phyloP scores from a whole-genome alignment of 2,888 invertebrate species.

The Volucella inflata region DNA sequence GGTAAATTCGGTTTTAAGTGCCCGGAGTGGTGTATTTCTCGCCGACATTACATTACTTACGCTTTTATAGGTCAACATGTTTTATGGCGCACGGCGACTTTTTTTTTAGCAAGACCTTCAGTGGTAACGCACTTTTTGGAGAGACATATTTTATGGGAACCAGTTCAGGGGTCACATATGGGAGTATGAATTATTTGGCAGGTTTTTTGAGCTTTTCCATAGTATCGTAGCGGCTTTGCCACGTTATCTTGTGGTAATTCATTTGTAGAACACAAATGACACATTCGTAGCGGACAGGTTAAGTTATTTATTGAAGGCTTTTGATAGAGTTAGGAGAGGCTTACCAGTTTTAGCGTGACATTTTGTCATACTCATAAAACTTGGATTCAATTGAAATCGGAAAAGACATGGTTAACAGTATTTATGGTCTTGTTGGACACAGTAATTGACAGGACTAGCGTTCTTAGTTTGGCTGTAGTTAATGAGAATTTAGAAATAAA shows the following conservation, averaged over 20 bases:
- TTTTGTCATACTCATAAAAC: too few species aligned
- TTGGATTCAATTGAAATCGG: too few species aligned
- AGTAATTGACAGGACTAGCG: too few species aligned
- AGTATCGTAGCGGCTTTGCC: constrained; percentile 18
- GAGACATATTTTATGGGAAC: constrained; percentile 41
- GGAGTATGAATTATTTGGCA: constrained; percentile 54
- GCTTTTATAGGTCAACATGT: constrained; percentile 48
- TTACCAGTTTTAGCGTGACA: too few species aligned
- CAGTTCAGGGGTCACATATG: constrained; percentile 24
- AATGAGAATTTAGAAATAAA: too few species aligned
- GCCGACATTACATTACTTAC: constrained; percentile 37
- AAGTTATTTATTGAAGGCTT: neutral
- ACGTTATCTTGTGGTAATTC: constrained; percentile 31
- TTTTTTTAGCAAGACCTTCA: constrained; percentile 15
- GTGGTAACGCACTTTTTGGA: constrained; percentile 22
- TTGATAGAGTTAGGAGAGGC: too few species aligned
- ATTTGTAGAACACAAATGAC: neutral
- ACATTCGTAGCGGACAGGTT: neutral
- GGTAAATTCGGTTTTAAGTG: constrained; percentile 29
- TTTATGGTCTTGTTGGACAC: too few species aligned
- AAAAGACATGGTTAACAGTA: too few species aligned
- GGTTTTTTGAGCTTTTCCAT: neutral
- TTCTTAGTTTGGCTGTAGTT: too few species aligned
- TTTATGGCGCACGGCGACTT: constrained; percentile 10
- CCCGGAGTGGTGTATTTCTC: constrained; percentile 5